phyloP scores from a whole-genome alignment of 2,113 vertebrate genomes.

The Pseudois nayaur region DNA sequence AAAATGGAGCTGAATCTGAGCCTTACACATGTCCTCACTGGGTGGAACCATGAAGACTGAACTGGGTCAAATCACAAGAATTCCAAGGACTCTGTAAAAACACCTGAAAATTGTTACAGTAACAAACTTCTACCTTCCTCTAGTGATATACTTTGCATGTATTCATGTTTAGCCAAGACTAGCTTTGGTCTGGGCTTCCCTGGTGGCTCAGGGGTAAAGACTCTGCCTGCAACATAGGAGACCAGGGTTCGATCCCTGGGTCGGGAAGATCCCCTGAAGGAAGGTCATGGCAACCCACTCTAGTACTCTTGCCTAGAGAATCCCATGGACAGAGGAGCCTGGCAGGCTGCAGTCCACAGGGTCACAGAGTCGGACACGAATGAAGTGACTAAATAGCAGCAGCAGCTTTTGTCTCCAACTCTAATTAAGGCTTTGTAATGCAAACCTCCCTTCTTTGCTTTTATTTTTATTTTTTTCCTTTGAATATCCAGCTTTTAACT shows the following conservation, averaged over 20 bases:
- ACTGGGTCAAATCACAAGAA: not conserved
- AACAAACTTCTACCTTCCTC: not conserved
- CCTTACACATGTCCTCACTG: not conserved
- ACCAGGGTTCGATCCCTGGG: not conserved
- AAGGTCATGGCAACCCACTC: not conserved
- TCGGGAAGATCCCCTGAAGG: not conserved
- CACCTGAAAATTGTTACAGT: not conserved
- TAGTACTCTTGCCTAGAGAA: not conserved
- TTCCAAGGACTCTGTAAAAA: not conserved
- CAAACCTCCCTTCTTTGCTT: not conserved
- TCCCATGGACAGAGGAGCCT: not conserved
- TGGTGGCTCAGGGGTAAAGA: not conserved
- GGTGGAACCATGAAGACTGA: not conserved
- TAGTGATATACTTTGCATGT: not conserved
- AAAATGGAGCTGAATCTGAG: not conserved
- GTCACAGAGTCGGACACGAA: not conserved
- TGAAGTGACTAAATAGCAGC: not conserved
- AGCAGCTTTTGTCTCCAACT: not conserved
- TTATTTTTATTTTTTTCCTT: not conserved
- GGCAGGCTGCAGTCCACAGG: not conserved
- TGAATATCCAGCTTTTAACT: too few species aligned
- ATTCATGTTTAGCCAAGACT: not conserved
- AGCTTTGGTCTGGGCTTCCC: not conserved
- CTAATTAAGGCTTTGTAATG: too few species aligned
- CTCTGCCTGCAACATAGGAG: not conserved